phyloP scores from a whole-genome alignment of 2,797 vertebrate species.

The Chaetodon trifasciatus region DNA sequence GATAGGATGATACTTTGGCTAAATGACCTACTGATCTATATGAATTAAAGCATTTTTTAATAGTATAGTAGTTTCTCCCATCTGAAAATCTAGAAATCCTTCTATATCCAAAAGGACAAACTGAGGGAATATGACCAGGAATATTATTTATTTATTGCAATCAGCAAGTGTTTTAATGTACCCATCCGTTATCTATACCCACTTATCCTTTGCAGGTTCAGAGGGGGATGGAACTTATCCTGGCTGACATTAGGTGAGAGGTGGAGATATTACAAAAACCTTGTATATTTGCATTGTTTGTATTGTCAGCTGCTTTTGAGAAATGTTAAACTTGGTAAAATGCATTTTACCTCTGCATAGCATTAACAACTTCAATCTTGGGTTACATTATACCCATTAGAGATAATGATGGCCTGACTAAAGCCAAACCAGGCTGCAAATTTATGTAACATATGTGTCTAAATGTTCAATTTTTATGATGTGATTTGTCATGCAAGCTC shows the following conservation, averaged over 20 bases:
- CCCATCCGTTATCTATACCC: neutral
- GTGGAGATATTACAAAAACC: neutral
- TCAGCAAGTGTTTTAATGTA: conserved; percentile 15
- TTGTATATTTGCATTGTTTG: neutral
- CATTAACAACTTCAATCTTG: conserved; percentile 14
- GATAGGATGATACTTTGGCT: conserved; percentile 1
- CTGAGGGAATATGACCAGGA: neutral
- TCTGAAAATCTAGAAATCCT: conserved; percentile 1
- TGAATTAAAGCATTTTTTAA: conserved; percentile 13
- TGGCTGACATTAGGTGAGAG: neutral
- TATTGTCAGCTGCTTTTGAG: neutral
- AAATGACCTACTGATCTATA: conserved; percentile 23
- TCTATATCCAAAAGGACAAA: neutral
- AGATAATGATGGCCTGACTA: neutral
- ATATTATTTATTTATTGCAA: neutral
- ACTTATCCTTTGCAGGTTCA: neutral
- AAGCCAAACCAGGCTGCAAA: conserved; percentile 15
- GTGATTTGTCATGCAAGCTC: conserved; percentile 49
- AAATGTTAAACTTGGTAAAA: neutral
- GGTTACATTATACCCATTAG: neutral
- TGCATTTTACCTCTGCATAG: neutral
- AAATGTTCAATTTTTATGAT: conserved; percentile 24
- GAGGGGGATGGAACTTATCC: neutral
- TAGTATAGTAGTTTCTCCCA: neutral
- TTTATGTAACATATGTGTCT: conserved; percentile 40